phyloP scores from a whole-genome alignment of 2,113 vertebrate genomes.

The Pao palembangensis region DNA sequence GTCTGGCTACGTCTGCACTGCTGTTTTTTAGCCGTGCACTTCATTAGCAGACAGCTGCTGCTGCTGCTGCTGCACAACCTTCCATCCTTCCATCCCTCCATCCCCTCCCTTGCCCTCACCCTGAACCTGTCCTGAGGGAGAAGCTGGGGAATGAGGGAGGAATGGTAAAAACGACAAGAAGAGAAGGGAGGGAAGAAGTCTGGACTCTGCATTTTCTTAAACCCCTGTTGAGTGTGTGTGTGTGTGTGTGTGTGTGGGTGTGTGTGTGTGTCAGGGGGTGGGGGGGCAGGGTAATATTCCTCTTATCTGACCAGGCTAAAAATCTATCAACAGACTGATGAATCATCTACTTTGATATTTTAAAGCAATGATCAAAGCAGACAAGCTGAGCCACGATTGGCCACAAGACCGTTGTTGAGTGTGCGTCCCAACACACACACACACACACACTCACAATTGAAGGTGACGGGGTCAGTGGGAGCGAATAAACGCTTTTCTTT shows the following conservation, averaged over 20 bases:
- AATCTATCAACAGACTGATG: slow-evolving; percentile 23
- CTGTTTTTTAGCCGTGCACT: slow-evolving; percentile 50
- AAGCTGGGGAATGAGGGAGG: slow-evolving; percentile 24
- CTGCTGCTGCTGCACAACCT: slow-evolving; percentile 26
- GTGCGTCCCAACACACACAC: not conserved
- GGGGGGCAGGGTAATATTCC: not conserved
- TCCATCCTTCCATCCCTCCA: slow-evolving; percentile 39
- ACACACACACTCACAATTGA: not conserved
- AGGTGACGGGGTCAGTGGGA: too few relatives aligned
- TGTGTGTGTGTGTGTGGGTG: slow-evolving; percentile 6
- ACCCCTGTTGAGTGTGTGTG: slow-evolving; percentile 3
- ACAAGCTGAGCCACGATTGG: slow-evolving; percentile 7
- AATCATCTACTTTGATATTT: slow-evolving; percentile 15
- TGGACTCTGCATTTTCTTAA: slow-evolving; percentile 32
- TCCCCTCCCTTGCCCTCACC: slow-evolving; percentile 52
- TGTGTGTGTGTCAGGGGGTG: slow-evolving; percentile 9
- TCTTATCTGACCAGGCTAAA: slow-evolving; percentile 17
- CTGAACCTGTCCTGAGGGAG: slow-evolving; percentile 63
- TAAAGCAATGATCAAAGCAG: slow-evolving; percentile 5
- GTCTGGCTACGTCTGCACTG: slow-evolving; percentile 37
- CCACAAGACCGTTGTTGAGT: slow-evolving; percentile 4
- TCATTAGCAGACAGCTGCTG: slow-evolving; percentile 62
- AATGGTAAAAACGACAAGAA: slow-evolving; percentile 13
- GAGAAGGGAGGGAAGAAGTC: slow-evolving; percentile 12
- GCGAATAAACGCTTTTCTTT: too few relatives aligned